Evolutionary conservation across 2,797 vertebrate species (phyloP).

Genomic region (Poeciliopsis paucimaculata): DNA sequence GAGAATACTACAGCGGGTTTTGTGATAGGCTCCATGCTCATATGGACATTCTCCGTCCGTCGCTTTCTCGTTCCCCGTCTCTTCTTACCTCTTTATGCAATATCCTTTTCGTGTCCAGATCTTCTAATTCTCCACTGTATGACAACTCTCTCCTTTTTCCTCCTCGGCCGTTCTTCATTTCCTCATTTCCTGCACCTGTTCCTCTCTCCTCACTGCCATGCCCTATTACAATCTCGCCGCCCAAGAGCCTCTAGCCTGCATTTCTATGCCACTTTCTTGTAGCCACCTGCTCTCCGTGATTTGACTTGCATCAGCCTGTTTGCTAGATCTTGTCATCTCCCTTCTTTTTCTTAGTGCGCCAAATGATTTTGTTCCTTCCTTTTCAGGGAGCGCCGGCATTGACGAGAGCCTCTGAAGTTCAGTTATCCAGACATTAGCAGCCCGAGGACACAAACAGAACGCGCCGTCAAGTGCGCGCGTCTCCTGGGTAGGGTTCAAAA

Average conservation of each 20-base stretch:
- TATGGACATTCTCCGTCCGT: constrained; percentile 41
- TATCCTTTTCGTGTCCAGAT: constrained; percentile 22
- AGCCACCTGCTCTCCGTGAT: constrained; percentile 47
- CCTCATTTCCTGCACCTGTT: constrained; percentile 39
- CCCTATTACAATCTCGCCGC: constrained; percentile 17
- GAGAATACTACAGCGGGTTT: constrained; percentile 67
- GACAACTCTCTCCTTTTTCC: constrained; percentile 27
- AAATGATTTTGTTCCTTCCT: constrained; percentile 54
- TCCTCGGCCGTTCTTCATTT: constrained; percentile 34
- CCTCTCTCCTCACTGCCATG: constrained; percentile 16
- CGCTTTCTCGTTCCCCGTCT: constrained; percentile 21
- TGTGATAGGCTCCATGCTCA: constrained; percentile 53
- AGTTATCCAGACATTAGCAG: constrained; percentile 59
- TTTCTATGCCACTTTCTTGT: constrained; percentile 29
- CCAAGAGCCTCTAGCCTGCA: background rate
- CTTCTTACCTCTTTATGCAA: constrained; percentile 18
- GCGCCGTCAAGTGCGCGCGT: constrained; percentile 46
- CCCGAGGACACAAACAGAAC: constrained; percentile 53
- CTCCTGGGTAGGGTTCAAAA: constrained; percentile 56
- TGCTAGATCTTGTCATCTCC: constrained; percentile 24
- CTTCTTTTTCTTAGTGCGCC: constrained; percentile 35
- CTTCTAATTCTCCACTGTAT: constrained; percentile 31
- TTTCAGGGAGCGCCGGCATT: constrained; percentile 36
- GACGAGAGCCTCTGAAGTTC: constrained; percentile 67
- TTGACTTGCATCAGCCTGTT: constrained; percentile 16